These are phyloP conservation scores for Hipparchia sbordonii DNA, from an alignment of 2,888 invertebrate species.

Conservation along the genomic window DNA sequence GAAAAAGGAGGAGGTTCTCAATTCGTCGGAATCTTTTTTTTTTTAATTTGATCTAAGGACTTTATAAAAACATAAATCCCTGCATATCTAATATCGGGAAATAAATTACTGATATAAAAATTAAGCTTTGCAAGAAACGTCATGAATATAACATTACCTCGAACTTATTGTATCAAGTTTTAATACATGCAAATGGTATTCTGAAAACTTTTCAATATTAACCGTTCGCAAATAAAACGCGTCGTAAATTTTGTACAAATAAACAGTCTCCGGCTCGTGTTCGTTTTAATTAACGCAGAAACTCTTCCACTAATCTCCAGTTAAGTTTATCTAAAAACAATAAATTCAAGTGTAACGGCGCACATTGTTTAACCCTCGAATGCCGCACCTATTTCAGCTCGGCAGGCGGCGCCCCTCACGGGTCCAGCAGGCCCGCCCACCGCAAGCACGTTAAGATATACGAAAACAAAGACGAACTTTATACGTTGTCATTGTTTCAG, in stretches of 20 bases:
- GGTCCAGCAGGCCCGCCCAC: conserved; percentile 63
- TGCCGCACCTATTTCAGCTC: conserved; percentile 56
- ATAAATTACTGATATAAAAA: conserved; percentile 1
- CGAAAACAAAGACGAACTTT: conserved; percentile 73
- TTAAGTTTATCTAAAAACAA: conserved; percentile 75
- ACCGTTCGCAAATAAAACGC: conserved; percentile 34
- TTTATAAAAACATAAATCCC: not conserved
- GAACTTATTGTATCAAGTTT: conserved; percentile 14
- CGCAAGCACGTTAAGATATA: conserved; percentile 71
- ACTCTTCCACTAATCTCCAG: conserved; percentile 61
- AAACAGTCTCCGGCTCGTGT: conserved; percentile 33
- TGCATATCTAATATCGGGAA: no score
- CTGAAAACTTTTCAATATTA: conserved; percentile 18
- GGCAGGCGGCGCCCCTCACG: conserved; percentile 47
- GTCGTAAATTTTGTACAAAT: conserved; percentile 36
- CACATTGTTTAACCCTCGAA: conserved; percentile 67
- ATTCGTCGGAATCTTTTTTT: no score
- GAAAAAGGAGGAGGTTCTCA: no score
- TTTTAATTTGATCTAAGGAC: no score
- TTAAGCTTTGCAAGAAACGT: not conserved
- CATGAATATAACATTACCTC: conserved; percentile 18
- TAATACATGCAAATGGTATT: conserved; percentile 21
- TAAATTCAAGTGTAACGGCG: conserved; percentile 70
- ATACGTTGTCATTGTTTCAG: conserved; percentile 74
- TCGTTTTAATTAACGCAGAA: conserved; percentile 43